Percentiles rank a stretch among this genome's conserved stretches.
phyloP scores from a whole-genome alignment of 2,888 invertebrate species.

The Encarsia formosa region DNA sequence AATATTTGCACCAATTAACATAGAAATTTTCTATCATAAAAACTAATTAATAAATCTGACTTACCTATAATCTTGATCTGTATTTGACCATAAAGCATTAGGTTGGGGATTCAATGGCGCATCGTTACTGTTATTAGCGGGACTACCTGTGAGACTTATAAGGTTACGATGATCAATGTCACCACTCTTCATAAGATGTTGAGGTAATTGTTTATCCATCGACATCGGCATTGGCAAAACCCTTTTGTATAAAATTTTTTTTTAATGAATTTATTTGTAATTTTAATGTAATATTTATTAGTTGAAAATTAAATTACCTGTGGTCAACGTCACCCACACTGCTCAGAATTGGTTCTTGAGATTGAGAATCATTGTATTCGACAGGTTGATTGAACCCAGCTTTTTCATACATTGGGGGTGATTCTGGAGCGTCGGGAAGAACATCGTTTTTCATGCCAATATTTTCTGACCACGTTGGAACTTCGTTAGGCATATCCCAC shows the following conservation, averaged over 20 bases:
- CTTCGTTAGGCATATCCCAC: slow-evolving; percentile 41
- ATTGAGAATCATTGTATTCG: slow-evolving; percentile 60
- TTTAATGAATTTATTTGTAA: neutral
- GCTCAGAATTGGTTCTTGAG: slow-evolving; percentile 45
- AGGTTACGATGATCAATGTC: slow-evolving; percentile 82
- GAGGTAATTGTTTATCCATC: slow-evolving; percentile 42
- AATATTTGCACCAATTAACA: no score
- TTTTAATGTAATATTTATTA: neutral
- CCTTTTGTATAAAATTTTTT: slow-evolving; percentile 8
- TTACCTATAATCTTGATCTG: slow-evolving; percentile 49
- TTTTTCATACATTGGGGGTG: slow-evolving; percentile 64
- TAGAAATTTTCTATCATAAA: no score
- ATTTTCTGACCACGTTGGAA: slow-evolving; percentile 38
- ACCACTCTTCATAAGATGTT: slow-evolving; percentile 47
- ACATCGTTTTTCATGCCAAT: slow-evolving; percentile 36
- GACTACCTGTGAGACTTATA: slow-evolving; percentile 76
- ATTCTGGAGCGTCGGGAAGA: slow-evolving; percentile 60
- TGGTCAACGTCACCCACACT: slow-evolving; percentile 49
- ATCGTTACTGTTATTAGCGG: slow-evolving; percentile 48
- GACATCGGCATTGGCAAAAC: slow-evolving; percentile 40
- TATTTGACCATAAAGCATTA: slow-evolving; percentile 43
- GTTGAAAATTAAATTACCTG: slow-evolving; percentile 34
- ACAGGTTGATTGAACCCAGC: slow-evolving; percentile 58
- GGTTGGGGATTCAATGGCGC: slow-evolving; percentile 30
- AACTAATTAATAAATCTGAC: slow-evolving; percentile 7